A percentile compares a stretch with the other conserved stretches of the same genome.
Evolutionary conservation across 64 coral and sea anemone species (phyloP).

Genomic region (Montipora foliosa): DNA sequence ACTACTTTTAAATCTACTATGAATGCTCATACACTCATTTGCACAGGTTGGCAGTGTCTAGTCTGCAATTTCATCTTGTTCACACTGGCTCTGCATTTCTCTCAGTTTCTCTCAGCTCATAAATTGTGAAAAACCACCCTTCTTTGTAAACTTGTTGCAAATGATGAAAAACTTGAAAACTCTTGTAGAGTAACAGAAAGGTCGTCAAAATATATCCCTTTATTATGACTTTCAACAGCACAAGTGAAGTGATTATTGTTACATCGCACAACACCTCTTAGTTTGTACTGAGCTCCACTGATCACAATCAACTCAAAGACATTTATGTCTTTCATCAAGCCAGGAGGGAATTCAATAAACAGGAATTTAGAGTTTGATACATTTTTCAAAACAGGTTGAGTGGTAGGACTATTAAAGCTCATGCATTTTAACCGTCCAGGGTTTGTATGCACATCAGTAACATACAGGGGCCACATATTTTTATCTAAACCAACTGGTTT

Average conservation of each 20-base stretch:
- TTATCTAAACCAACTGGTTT: no score
- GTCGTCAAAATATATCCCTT: constrained; percentile 6
- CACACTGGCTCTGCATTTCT: not conserved
- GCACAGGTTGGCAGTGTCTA: no score
- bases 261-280: no score
- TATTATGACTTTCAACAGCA: not conserved
- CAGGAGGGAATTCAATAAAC: constrained; percentile 55
- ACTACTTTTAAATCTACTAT: no score
- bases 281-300: no score
- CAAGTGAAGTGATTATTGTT: no score
- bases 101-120: not conserved
- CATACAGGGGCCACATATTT: not conserved
- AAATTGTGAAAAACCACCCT: constrained; percentile 10
- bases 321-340: not conserved
- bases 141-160: not conserved
- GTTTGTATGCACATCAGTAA: constrained; percentile 26
- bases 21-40: no score
- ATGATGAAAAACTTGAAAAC: not conserved
- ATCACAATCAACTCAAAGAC: not conserved
- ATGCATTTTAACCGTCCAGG: not conserved
- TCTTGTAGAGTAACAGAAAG: not conserved
- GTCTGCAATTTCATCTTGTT: not conserved
- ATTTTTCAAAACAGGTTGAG: constrained; percentile 30
- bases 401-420: constrained; percentile 8
- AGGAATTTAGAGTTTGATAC: constrained; percentile 30